Percentiles rank a stretch among this genome's conserved stretches.
These are phyloP conservation scores for Oscheius sp. DNA, from an alignment of 2,888 invertebrate species.

Conservation along the genomic window DNA sequence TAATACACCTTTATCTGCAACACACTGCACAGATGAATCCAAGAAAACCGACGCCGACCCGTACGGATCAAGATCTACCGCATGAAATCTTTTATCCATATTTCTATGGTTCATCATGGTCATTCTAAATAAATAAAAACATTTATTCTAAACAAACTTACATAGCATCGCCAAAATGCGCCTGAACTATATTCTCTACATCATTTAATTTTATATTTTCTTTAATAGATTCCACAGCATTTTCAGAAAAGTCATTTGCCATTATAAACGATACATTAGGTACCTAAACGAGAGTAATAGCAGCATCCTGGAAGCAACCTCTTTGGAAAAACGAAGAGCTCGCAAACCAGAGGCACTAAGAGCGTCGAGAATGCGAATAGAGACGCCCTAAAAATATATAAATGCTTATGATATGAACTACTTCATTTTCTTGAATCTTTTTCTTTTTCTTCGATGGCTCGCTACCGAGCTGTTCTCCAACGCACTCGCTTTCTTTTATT, in stretches of 20 bases:
- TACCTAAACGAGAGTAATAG: slow-evolving; percentile 40
- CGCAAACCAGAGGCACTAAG: slow-evolving; percentile 93
- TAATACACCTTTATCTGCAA: slow-evolving; percentile 74
- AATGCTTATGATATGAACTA: not conserved
- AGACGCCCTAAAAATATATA: slow-evolving; percentile 47
- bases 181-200: slow-evolving; percentile 82
- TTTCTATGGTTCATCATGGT: slow-evolving; percentile 85
- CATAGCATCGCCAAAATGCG: slow-evolving; percentile 89
- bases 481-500: slow-evolving; percentile 2
- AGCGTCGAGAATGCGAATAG: slow-evolving; percentile 84
- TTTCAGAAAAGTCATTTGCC: slow-evolving; percentile 81
- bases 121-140: slow-evolving; percentile 78
- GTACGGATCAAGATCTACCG: slow-evolving; percentile 95
- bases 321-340: slow-evolving; percentile 94
- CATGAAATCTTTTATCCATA: slow-evolving; percentile 82
- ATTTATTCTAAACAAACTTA: slow-evolving; percentile 71
- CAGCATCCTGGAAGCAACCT: slow-evolving; percentile 75
- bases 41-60: slow-evolving; percentile 93
- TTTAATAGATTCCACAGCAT: slow-evolving; percentile 88
- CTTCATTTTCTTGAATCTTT: slow-evolving; percentile 31
- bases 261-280: slow-evolving; percentile 60
- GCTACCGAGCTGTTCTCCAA: not conserved
- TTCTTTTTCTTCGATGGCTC: slow-evolving; percentile 57
- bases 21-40: slow-evolving; percentile 83
- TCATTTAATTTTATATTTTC: slow-evolving; percentile 84